These are phyloP conservation scores for Lepidurus packardi DNA, from an alignment of 1,140 invertebrate genomes.

Conservation along the genomic window DNA sequence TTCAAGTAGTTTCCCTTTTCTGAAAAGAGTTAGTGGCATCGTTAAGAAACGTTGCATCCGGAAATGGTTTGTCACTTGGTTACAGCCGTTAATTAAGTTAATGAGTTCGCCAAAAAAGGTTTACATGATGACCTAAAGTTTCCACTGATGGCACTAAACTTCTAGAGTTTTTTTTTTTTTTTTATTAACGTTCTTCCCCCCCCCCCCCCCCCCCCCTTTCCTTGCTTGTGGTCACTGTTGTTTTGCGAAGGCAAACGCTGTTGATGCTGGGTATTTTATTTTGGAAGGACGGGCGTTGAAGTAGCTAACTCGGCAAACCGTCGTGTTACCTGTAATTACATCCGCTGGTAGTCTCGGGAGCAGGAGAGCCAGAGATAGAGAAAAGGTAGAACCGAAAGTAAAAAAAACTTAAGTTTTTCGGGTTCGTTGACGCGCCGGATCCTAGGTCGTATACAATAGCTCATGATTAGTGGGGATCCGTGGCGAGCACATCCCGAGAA, in stretches of 20 bases:
- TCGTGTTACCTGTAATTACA: constrained; percentile 19
- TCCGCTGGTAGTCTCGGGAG: constrained; percentile 20
- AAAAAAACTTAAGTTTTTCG: background rate
- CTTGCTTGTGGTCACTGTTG: background rate
- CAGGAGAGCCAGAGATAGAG: background rate
- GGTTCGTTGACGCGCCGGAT: constrained; percentile 7
- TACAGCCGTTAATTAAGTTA: constrained; percentile 1
- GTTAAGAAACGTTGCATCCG: background rate
- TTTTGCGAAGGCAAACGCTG: constrained; percentile 17
- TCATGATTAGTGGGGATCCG: constrained; percentile 6
- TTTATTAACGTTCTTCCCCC: background rate
- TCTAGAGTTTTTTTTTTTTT: constrained; percentile 13
- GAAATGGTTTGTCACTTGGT: constrained; percentile 16
- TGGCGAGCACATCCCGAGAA: constrained; percentile 22
- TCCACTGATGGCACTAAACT: background rate
- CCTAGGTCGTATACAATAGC: constrained; percentile 12
- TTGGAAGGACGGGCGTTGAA: constrained; percentile 6
- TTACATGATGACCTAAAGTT: background rate
- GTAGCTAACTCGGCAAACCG: constrained; percentile 1
- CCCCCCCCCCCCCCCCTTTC: too few relatives aligned
- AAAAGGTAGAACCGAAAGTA: background rate
- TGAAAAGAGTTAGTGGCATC: background rate
- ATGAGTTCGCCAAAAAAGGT: background rate
- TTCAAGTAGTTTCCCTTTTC: background rate
- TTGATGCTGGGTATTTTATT: background rate